These are phyloP conservation scores for Diplodus puntazzo DNA, from an alignment of 2,797 vertebrate species.

Conservation along the genomic window DNA sequence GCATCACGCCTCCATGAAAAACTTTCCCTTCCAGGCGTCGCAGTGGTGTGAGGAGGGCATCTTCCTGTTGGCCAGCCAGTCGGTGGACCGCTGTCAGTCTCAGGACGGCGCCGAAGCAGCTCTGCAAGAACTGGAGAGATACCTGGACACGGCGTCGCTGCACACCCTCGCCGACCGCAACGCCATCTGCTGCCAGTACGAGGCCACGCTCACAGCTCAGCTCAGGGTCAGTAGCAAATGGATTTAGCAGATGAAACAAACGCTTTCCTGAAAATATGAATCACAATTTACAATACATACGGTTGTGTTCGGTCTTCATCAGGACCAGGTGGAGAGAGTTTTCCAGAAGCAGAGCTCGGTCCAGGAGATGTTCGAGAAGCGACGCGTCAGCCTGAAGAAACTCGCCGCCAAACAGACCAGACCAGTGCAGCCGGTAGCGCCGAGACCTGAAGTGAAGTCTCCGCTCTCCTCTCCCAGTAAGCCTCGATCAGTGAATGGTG, in stretches of 20 bases:
- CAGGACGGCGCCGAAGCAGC: slow-evolving; percentile 97
- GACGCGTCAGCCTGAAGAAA: slow-evolving; percentile 94
- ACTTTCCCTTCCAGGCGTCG: slow-evolving; percentile 82
- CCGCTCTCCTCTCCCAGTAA: slow-evolving; percentile 90
- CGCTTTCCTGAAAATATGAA: neutral
- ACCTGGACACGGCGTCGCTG: slow-evolving; percentile 89
- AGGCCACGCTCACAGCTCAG: slow-evolving; percentile 88
- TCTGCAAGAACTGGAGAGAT: slow-evolving; percentile 94
- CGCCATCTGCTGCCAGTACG: slow-evolving; percentile 90
- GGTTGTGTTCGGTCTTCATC: slow-evolving; percentile 5
- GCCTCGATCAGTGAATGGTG: neutral
- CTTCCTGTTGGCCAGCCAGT: slow-evolving; percentile 94
- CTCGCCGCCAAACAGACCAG: slow-evolving; percentile 95
- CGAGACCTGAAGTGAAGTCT: slow-evolving; percentile 94
- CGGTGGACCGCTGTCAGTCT: slow-evolving; percentile 96
- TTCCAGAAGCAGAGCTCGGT: slow-evolving; percentile 95
- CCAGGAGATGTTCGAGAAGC: slow-evolving; percentile 97
- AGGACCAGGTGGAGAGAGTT: slow-evolving; percentile 93
- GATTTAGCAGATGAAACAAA: neutral
- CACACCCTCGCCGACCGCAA: slow-evolving; percentile 88
- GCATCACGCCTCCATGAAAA: neutral
- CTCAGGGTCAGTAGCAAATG: slow-evolving; percentile 85
- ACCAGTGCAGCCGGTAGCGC: slow-evolving; percentile 96
- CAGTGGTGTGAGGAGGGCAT: slow-evolving; percentile 96
- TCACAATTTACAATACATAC: neutral